Evolutionary conservation across 2,797 vertebrate species (phyloP).

Genomic region (Myiothlypis coronata): DNA sequence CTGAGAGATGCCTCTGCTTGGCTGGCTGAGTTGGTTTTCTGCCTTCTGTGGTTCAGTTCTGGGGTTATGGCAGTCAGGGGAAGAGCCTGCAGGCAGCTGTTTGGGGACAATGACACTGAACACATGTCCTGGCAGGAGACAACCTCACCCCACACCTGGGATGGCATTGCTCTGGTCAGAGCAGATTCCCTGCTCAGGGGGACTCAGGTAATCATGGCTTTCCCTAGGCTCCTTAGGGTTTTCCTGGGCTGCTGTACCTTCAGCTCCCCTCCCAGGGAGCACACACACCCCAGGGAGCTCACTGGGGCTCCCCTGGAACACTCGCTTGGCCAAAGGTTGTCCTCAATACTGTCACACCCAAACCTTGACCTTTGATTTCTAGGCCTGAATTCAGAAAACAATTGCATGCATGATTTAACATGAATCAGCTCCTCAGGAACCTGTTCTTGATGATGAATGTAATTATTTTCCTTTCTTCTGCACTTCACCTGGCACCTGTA

Average conservation of each 20-base stretch:
- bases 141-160: not conserved
- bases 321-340: not conserved
- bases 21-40: not conserved
- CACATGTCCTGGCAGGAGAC: not conserved
- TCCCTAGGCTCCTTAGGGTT: rapidly evolving
- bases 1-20: not conserved
- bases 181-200: not conserved
- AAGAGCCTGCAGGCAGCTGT: not conserved
- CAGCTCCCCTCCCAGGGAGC: not conserved
- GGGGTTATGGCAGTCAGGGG: not conserved
- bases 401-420: not conserved
- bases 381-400: not conserved
- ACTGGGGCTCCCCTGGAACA: not conserved
- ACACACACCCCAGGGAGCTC: not conserved
- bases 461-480: not conserved
- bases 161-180: not conserved
- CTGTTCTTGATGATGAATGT: not conserved
- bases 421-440: not conserved
- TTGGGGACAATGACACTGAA: not conserved
- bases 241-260: not conserved
- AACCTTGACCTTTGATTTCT: not conserved
- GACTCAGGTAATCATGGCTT: not conserved
- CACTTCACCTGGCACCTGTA: not conserved
- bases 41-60: not conserved
- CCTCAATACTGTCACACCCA: not conserved